Evolutionary conservation across 2,888 invertebrate species (phyloP).

Genomic region (Blera fallax): DNA sequence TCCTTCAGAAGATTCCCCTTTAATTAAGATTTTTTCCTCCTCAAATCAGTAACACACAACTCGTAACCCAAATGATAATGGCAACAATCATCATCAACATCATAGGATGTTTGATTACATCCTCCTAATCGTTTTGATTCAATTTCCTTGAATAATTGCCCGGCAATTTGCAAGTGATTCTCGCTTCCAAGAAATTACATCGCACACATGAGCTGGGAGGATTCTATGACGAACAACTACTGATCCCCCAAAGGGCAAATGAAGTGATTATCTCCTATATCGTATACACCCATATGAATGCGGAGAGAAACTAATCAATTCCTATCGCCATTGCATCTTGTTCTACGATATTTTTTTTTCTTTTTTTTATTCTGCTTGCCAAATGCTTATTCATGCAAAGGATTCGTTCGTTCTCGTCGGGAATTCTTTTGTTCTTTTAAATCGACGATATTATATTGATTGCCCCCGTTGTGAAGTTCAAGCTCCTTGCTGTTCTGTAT

Average conservation of each 20-base stretch:
- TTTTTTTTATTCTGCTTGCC: slow-evolving; percentile 6
- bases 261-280: slow-evolving; percentile 62
- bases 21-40: background rate
- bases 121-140: slow-evolving; percentile 56
- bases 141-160: slow-evolving; percentile 73
- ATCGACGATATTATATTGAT: slow-evolving; percentile 66
- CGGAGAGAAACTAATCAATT: slow-evolving; percentile 61
- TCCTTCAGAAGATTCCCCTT: background rate
- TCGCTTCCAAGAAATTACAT: slow-evolving; percentile 32
- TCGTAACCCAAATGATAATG: slow-evolving; percentile 3
- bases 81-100: slow-evolving; percentile 50
- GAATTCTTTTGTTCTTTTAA: slow-evolving; percentile 64
- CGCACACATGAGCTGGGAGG: slow-evolving; percentile 15
- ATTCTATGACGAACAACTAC: slow-evolving; percentile 16
- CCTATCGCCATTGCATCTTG: background rate
- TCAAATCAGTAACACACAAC: background rate
- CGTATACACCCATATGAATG: slow-evolving; percentile 21
- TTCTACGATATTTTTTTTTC: background rate
- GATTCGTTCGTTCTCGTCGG: slow-evolving; percentile 42
- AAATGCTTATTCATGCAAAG: slow-evolving; percentile 53
- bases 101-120: slow-evolving; percentile 60
- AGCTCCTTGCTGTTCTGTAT: slow-evolving; percentile 63
- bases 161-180: slow-evolving; percentile 69
- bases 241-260: slow-evolving; percentile 42
- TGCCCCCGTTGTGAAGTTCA: slow-evolving; percentile 59